Evolutionary conservation across 2,888 invertebrate genomes (phyloP).

Genomic region (Campopleginae sp.): DNA sequence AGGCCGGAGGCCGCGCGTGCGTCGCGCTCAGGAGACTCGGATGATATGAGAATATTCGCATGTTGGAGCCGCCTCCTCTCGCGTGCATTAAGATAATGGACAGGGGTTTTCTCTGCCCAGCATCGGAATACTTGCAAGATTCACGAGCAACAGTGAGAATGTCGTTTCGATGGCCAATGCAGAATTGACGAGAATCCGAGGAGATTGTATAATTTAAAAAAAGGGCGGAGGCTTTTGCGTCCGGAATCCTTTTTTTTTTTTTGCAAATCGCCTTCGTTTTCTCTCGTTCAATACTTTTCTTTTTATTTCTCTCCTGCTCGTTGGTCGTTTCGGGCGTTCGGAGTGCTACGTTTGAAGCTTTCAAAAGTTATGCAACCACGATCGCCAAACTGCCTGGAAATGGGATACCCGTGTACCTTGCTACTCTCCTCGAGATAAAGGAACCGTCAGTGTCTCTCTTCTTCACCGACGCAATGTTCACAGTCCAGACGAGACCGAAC

Average conservation of each 20-base stretch:
- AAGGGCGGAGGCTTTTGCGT: slow-evolving; percentile 54
- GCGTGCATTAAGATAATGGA: slow-evolving; percentile 66
- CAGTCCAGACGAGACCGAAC: slow-evolving; percentile 43
- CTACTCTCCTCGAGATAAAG: slow-evolving; percentile 81
- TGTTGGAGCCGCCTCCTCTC: slow-evolving; percentile 42
- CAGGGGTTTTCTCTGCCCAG: slow-evolving; percentile 4
- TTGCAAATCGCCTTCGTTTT: slow-evolving; percentile 23
- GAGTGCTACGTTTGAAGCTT: slow-evolving; percentile 34
- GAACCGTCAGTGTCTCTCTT: slow-evolving; percentile 69
- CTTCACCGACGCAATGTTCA: slow-evolving; percentile 46
- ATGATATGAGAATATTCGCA: slow-evolving; percentile 66
- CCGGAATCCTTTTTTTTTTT: slow-evolving; percentile 34
- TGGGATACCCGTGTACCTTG: slow-evolving; percentile 82
- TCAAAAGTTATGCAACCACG: slow-evolving; percentile 66
- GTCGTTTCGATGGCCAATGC: slow-evolving; percentile 40
- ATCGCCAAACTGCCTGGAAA: slow-evolving; percentile 79
- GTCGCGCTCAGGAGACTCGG: slow-evolving; percentile 48
- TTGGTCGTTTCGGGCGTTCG: slow-evolving; percentile 15
- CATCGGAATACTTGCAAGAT: background rate
- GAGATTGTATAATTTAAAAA: slow-evolving; percentile 56
- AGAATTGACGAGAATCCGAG: slow-evolving; percentile 42
- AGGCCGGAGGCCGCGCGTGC: slow-evolving; percentile 50
- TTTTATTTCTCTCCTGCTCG: slow-evolving; percentile 17
- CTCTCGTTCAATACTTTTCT: slow-evolving; percentile 6
- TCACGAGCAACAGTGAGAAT: slow-evolving; percentile 19